A percentile compares a stretch with the other conserved stretches of the same genome.
phyloP scores from a whole-genome alignment of 1,140 invertebrate species.

The Aphaenogaster rudis region DNA sequence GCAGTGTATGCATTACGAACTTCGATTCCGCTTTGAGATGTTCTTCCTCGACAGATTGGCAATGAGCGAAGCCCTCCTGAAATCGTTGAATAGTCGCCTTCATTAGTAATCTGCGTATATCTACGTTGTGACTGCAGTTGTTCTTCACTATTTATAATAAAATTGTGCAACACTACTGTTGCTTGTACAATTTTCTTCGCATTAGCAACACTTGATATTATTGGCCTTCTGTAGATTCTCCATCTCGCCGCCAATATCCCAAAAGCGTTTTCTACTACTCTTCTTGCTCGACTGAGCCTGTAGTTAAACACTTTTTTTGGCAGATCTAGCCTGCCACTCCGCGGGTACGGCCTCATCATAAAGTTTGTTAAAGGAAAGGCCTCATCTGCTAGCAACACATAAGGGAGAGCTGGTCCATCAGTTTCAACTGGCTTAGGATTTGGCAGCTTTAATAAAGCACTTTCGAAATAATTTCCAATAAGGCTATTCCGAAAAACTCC shows the following conservation, averaged over 20 bases:
- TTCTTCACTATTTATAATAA: slow-evolving; percentile 11
- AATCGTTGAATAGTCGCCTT: neutral
- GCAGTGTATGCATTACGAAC: neutral
- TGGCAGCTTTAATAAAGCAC: neutral
- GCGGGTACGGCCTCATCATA: neutral
- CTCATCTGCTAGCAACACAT: slow-evolving; percentile 5
- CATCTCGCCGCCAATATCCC: neutral
- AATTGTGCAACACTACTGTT: slow-evolving; percentile 4
- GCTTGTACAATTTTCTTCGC: slow-evolving; percentile 5
- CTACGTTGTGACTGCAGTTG: neutral
- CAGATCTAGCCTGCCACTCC: neutral
- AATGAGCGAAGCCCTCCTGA: neutral
- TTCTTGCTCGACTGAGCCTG: neutral
- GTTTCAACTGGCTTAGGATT: neutral
- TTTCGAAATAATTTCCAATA: neutral
- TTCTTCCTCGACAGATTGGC: neutral
- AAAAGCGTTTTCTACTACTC: neutral
- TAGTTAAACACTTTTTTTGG: neutral
- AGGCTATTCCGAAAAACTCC: neutral
- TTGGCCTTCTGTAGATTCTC: slow-evolving; percentile 5
- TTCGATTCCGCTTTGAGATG: neutral
- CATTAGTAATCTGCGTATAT: neutral
- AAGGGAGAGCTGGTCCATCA: slow-evolving; percentile 2
- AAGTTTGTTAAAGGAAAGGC: neutral
- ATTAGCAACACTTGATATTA: slow-evolving; percentile 5